A percentile compares a stretch with the other conserved stretches of the same genome.
phyloP scores from a whole-genome alignment of 2,797 vertebrate genomes.

The Lophotriccus pileatus region DNA sequence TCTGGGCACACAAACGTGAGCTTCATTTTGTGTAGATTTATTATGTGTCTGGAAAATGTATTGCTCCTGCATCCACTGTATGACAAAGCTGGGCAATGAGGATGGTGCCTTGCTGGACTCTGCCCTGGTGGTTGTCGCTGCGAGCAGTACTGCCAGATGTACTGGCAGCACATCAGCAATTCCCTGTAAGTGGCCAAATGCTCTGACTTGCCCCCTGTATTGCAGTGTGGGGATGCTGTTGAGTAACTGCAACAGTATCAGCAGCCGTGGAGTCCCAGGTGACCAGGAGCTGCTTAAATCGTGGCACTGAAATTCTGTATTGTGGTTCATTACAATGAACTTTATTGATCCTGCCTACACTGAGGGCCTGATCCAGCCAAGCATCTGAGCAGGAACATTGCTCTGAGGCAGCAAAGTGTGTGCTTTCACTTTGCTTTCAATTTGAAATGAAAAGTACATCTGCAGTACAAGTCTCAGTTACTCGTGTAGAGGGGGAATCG shows the following conservation, averaged over 20 bases:
- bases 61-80: accelerated
- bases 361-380: background rate
- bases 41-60: background rate
- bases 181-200: background rate
- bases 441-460: background rate
- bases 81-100: background rate
- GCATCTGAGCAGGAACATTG: background rate
- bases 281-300: constrained; percentile 13
- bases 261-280: background rate
- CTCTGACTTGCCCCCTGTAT: background rate
- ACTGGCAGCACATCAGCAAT: background rate
- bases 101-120: background rate
- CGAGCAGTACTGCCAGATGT: constrained; percentile 7
- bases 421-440: background rate
- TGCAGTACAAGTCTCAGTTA: background rate
- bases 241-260: background rate
- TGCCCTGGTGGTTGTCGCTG: background rate
- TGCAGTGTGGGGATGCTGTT: background rate
- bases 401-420: background rate
- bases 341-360: background rate
- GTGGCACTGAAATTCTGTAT: background rate
- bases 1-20: background rate
- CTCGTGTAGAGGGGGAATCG: background rate
- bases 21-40: constrained; percentile 8
- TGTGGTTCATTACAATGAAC: constrained; percentile 7